Evolutionary conservation across 2,888 invertebrate species (phyloP), one percentile per base, ranked within the genome.

Genomic region (Agelastica alni): DNA sequence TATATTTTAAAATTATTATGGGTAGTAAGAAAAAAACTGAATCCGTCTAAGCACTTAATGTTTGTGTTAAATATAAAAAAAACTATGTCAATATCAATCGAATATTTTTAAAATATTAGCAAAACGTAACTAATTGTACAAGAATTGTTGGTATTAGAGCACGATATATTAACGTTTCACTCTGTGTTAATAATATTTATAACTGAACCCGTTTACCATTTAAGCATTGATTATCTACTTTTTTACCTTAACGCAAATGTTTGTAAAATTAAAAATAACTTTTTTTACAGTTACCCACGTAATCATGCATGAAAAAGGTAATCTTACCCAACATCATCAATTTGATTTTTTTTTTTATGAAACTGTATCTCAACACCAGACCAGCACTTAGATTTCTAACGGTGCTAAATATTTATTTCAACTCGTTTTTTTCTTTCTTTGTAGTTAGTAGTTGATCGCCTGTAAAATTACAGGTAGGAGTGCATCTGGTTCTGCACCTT

Each of bases 401-500:
- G 48, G 48, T 48, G 39, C 12, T 10, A 14, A 48, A 49, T 49
- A 49, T 49, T 49, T 41, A 41, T 49, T 49, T 49, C 41, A 49
- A 42, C 20, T 34, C 9, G 5, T 31, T 30, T 41, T 49, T 31
- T 22, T 7, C 20, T 6, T 42, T 26, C 28, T 22, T 9, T 17
- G 18, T n/a, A 32, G 22, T 31, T 41, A 28, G 39, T 49, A 49
- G 48, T 52, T 52, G 47, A 56, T 48, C 45, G 48, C 52, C 32
- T 26, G 10, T 39, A 56, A 56, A 56, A 52, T 56, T 52, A 41
- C 28, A 48, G 52, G 52, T 56, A 52, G 47, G 22, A 22, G 37
- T 20, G 30, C 46, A 47, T 51, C 51, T 54, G 45, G 22, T 51
- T 56, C 54, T 57, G 56, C 59, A 54, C 53, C 56, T 57, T 52